These are phyloP conservation scores for Perca fluviatilis DNA, from an alignment of 2,113 vertebrate species.

Conservation along the genomic window DNA sequence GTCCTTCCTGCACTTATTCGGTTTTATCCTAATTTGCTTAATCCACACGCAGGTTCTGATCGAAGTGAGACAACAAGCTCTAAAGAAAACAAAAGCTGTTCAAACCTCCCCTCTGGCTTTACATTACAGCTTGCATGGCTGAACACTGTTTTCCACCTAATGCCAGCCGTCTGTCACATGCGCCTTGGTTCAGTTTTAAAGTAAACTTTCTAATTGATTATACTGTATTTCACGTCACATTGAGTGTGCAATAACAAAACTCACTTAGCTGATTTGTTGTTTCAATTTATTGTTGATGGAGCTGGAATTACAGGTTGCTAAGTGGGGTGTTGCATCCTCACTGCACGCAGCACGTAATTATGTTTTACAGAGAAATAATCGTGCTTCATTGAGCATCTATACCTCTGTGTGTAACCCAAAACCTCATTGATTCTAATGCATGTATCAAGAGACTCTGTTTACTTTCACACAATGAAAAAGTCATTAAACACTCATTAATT, in stretches of 20 bases:
- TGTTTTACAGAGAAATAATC: constrained; percentile 6
- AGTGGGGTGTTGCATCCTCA: not conserved
- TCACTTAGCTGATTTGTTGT: constrained; percentile 8
- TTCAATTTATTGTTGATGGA: constrained; percentile 19
- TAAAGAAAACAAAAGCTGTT: constrained; percentile 50
- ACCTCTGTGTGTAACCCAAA: not conserved
- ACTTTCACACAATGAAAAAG: constrained; percentile 19
- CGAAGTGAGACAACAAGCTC: constrained; percentile 39
- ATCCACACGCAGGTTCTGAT: not conserved
- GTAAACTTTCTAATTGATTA: not conserved
- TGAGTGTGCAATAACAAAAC: not conserved
- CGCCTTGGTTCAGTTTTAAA: not conserved
- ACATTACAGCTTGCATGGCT: constrained; percentile 39
- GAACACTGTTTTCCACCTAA: constrained; percentile 42
- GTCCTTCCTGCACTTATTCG: not conserved
- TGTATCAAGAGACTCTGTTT: constrained; percentile 9
- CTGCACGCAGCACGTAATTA: constrained; percentile 5
- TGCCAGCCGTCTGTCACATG: constrained; percentile 12
- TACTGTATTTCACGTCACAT: not conserved
- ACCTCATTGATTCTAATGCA: not conserved
- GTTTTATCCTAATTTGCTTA: not conserved
- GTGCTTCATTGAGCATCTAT: constrained; percentile 3
- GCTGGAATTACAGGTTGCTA: not conserved
- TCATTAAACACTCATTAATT: constrained; percentile 39
- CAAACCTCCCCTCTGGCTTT: constrained; percentile 17